Conservation (phyloP, 2,113 vertebrate genomes). For the Myotis brandtii region DNA sequence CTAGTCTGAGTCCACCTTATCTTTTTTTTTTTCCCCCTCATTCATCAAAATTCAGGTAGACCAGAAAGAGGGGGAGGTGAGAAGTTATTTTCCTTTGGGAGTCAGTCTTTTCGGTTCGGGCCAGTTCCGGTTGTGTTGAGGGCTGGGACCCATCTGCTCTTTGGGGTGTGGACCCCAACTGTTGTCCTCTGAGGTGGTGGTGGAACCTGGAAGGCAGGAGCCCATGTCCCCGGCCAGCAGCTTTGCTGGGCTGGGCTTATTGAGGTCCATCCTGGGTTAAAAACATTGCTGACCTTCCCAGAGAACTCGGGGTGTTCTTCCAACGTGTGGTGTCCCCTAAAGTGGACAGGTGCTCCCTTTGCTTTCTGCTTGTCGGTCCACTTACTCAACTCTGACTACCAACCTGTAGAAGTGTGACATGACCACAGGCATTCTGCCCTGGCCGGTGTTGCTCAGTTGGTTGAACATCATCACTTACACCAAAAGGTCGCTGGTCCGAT, state of each 20-base stretch:
- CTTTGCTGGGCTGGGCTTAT: neutral
- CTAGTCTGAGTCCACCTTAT: neutral
- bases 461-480: no score
- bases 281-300: neutral
- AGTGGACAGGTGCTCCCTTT: no score
- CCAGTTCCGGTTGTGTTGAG: neutral
- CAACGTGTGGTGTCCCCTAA: neutral
- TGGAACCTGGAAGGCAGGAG: neutral
- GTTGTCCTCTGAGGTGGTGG: neutral
- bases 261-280: neutral
- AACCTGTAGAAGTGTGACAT: fast-evolving
- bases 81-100: neutral
- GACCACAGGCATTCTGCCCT: no score
- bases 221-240: no score
- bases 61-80: neutral
- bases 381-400: neutral
- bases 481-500: no score
- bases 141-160: neutral
- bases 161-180: neutral
- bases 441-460: no score
- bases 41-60: neutral
- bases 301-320: neutral
- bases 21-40: neutral
- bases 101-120: neutral
- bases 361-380: neutral